Evolutionary conservation across 2,888 invertebrate genomes (phyloP).

Genomic region (Daptonema setosum): DNA sequence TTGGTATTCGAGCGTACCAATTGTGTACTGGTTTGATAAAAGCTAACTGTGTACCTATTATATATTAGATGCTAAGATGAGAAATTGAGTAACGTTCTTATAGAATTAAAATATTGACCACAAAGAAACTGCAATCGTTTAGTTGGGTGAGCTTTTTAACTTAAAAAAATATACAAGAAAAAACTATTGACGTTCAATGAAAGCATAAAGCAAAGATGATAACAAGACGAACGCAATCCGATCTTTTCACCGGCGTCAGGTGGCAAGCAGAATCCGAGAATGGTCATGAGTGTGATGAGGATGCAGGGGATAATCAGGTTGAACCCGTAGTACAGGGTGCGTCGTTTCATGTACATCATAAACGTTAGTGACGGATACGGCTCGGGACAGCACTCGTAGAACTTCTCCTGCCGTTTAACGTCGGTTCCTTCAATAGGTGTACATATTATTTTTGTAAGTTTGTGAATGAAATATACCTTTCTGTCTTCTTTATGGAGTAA

Average conservation of each 20-base stretch:
- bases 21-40: too few species aligned
- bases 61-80: too few species aligned
- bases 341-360: conserved; percentile 54
- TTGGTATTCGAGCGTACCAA: neutral
- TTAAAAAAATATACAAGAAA: neutral
- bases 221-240: conserved; percentile 50
- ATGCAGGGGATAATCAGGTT: conserved; percentile 97
- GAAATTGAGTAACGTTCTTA: too few species aligned
- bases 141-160: neutral
- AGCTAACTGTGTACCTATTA: too few species aligned
- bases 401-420: conserved; percentile 20
- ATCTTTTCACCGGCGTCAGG: conserved; percentile 97
- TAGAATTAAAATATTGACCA: neutral
- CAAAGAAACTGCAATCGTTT: neutral
- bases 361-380: conserved; percentile 50
- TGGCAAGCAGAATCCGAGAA: conserved; percentile 88
- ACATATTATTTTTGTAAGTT: neutral
- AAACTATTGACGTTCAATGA: too few species aligned
- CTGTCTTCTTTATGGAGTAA: too few species aligned
- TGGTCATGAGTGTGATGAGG: conserved; percentile 91
- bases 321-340: conserved; percentile 96
- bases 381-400: conserved; percentile 61
- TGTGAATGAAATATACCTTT: neutral
- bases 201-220: neutral
- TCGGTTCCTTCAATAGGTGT: conserved; percentile 8